Evolutionary conservation across 2,888 invertebrate genomes (phyloP).

Genomic region (Nysson spinosus): DNA sequence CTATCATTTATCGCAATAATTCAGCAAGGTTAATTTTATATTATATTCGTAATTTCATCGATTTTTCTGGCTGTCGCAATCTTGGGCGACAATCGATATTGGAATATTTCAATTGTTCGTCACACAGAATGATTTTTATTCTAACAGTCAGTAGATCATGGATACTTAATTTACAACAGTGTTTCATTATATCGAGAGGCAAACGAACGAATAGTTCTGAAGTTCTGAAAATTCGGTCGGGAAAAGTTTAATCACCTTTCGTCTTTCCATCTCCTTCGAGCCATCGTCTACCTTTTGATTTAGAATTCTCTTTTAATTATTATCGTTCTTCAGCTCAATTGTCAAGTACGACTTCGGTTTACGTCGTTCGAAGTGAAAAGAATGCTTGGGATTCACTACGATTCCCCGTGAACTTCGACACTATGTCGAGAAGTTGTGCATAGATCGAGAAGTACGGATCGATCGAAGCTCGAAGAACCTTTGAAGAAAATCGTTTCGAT

Average conservation of each 20-base stretch:
- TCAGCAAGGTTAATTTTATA: too few species aligned
- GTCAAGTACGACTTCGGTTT: constrained; percentile 3
- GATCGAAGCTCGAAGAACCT: constrained; percentile 15
- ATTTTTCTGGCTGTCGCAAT: too few species aligned
- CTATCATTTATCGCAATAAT: too few species aligned
- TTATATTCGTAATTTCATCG: neutral
- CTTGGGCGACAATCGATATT: too few species aligned
- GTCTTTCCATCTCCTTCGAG: neutral
- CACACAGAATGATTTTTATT: neutral
- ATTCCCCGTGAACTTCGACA: constrained; percentile 37
- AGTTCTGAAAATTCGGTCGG: constrained; percentile 2
- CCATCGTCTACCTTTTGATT: constrained; percentile 35
- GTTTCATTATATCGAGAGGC: neutral
- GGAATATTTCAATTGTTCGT: constrained; percentile 5
- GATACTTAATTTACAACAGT: constrained; percentile 1
- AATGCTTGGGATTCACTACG: constrained; percentile 48
- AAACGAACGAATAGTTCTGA: constrained; percentile 2
- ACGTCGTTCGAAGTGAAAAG: constrained; percentile 18
- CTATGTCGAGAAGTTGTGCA: constrained; percentile 46
- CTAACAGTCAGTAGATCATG: constrained; percentile 4
- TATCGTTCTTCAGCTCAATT: constrained; percentile 8
- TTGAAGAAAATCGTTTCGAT: neutral
- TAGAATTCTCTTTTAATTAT: constrained; percentile 33
- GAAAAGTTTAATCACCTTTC: constrained; percentile 35
- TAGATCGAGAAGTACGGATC: constrained; percentile 38